A percentile compares a stretch with the other conserved stretches of the same genome.
These are phyloP conservation scores for Leucoptera coffeella DNA, from an alignment of 2,888 invertebrate species.

Conservation along the genomic window DNA sequence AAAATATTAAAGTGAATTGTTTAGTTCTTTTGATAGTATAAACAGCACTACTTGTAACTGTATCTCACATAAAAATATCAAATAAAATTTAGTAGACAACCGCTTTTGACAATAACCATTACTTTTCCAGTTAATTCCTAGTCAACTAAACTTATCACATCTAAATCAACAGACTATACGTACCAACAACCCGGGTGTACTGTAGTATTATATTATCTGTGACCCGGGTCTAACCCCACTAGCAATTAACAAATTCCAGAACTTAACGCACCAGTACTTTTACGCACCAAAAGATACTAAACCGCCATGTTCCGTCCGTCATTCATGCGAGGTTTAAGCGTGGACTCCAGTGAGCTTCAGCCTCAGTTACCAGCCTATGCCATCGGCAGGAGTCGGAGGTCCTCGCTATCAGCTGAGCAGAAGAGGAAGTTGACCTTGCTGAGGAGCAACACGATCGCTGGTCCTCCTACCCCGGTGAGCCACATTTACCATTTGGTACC, in stretches of 20 bases:
- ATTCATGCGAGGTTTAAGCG: constrained; percentile 24
- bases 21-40: too few relatives aligned
- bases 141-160: not conserved
- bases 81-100: too few relatives aligned
- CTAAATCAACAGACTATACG: not conserved
- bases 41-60: too few relatives aligned
- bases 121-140: not conserved
- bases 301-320: constrained; percentile 30
- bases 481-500: constrained; percentile 52
- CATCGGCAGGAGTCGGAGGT: constrained; percentile 39
- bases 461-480: constrained; percentile 45
- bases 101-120: not conserved
- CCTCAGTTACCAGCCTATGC: constrained; percentile 23
- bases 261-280: not conserved
- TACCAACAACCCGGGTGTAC: not conserved
- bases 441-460: constrained; percentile 27
- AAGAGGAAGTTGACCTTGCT: constrained; percentile 34
- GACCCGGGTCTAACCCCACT: not conserved
- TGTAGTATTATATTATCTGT: not conserved
- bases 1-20: too few relatives aligned
- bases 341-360: constrained; percentile 17
- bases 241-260: not conserved
- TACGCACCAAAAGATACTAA: not conserved
- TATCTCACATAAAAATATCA: too few relatives aligned
- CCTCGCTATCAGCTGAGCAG: constrained; percentile 38